Percentiles rank a stretch among this genome's conserved stretches.
Evolutionary conservation across 2,888 invertebrate genomes (phyloP).

Genomic region (Sphecodes monilicornis): DNA sequence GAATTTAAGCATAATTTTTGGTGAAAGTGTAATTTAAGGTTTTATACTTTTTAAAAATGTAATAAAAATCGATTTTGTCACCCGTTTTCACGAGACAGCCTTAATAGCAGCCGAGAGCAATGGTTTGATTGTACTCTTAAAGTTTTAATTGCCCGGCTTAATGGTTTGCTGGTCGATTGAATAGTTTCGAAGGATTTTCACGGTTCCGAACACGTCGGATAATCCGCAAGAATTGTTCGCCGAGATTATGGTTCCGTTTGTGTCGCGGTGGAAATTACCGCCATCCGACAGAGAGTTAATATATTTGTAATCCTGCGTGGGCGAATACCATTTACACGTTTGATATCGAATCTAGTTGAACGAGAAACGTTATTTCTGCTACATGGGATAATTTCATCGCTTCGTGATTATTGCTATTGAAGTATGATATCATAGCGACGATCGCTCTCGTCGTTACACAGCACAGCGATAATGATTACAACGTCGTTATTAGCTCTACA

Average conservation of each 20-base stretch:
- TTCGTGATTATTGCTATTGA: neutral
- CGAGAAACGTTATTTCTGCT: neutral
- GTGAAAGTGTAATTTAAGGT: neutral
- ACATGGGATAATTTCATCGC: neutral
- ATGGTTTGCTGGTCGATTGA: neutral
- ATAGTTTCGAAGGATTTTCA: slow-evolving; percentile 3
- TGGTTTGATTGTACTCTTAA: neutral
- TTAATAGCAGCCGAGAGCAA: neutral
- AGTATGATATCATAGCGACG: neutral
- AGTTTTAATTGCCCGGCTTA: slow-evolving; percentile 7
- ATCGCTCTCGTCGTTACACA: slow-evolving; percentile 8
- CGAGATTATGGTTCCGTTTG: neutral
- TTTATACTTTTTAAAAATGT: neutral
- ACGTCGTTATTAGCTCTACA: slow-evolving; percentile 28
- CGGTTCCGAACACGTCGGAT: neutral
- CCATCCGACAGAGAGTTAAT: neutral
- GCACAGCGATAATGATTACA: slow-evolving; percentile 34
- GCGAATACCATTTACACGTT: neutral
- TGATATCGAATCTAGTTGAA: neutral
- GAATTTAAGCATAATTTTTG: too few relatives aligned
- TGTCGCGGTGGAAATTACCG: neutral
- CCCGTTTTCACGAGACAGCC: neutral
- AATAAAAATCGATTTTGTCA: neutral
- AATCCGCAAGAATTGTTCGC: neutral
- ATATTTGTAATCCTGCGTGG: neutral